Conservation (phyloP, 2,888 invertebrate species). For the Drosophila paracracens region DNA sequence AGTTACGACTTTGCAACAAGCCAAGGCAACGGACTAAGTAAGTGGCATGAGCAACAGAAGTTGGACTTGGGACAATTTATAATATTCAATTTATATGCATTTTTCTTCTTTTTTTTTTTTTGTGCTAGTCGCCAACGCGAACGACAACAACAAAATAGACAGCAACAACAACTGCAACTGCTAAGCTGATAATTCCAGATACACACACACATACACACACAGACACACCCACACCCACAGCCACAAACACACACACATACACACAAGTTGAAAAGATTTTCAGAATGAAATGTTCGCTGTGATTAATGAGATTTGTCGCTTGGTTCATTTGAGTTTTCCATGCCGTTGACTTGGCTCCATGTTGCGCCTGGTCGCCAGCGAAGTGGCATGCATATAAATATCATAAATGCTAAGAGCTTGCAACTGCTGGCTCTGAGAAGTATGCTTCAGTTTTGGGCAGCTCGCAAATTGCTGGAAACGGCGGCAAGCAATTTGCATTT, state of each 20-base stretch:
- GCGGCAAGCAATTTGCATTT: slow-evolving; percentile 64
- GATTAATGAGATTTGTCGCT: slow-evolving; percentile 82
- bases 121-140: slow-evolving; percentile 14
- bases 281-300: slow-evolving; percentile 63
- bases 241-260: not conserved
- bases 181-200: slow-evolving; percentile 72
- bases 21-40: slow-evolving; percentile 38
- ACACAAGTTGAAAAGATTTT: slow-evolving; percentile 10
- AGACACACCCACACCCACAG: slow-evolving; percentile 4
- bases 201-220: slow-evolving; percentile 20
- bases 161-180: slow-evolving; percentile 61
- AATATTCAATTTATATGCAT: slow-evolving; percentile 84
- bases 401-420: slow-evolving; percentile 63
- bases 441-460: slow-evolving; percentile 32
- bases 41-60: slow-evolving; percentile 53
- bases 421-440: slow-evolving; percentile 55
- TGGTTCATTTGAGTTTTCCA: slow-evolving; percentile 77
- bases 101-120: slow-evolving; percentile 38
- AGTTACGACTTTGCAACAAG: slow-evolving; percentile 75
- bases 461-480: slow-evolving; percentile 12
- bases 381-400: slow-evolving; percentile 59
- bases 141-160: slow-evolving; percentile 31
- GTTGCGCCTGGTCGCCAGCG: slow-evolving; percentile 18
- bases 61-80: slow-evolving; percentile 75
- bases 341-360: slow-evolving; percentile 60